Base-by-base conservation (phyloP, 2,113 vertebrate genomes). In the Sceloporus undulatus region DNA sequence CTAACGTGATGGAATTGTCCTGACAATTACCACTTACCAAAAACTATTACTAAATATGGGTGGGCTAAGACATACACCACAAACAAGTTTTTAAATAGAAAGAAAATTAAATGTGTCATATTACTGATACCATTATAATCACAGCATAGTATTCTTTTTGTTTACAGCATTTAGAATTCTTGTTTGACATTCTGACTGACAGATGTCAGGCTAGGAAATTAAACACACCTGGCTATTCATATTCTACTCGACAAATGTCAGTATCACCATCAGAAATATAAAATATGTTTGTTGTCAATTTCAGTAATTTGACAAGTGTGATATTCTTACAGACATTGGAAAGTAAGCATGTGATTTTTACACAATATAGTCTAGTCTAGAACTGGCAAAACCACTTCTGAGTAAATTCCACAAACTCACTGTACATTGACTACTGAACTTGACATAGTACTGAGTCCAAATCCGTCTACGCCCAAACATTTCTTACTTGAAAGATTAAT, bases 121-220 rank as follows among this genome's bases (percentile, higher is more conserved):
- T 89, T 92, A 87, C 87, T 91, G 93, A 91, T 92, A 96, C 86
- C 42, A 87, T 87, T 87, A 96, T 94, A 81, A 93, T 95, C 85
- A 85, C 21, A 88, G 85, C 87, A 87, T 68, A 89, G 83, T 13
- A 11, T 34, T 95, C 90, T 95, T 94, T 97, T 94, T 97, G 95
- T 95, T 96, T 96, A 95, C 92, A 93, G 85, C 91, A 95, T 90
- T 90, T 89, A 87, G 92, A 93, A 95, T 85, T 89, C 88, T 91
- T 85, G 95, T 95, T 89, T 96, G 95, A 96, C 95, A 96, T 91
- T 87, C 23, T 96, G 96, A 97, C 77, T 96, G 96, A 96, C 94
- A 95, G 94, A 88, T 95, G 95, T 87, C 90, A 95, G 79, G 84
- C 90, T 88, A 93, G 89, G 88, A 96, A 95, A 95, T 96, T 87